Evolutionary conservation across 1,140 invertebrate species (phyloP), one percentile per base, ranked within the genome.

Genomic region (Pantala flavescens): DNA sequence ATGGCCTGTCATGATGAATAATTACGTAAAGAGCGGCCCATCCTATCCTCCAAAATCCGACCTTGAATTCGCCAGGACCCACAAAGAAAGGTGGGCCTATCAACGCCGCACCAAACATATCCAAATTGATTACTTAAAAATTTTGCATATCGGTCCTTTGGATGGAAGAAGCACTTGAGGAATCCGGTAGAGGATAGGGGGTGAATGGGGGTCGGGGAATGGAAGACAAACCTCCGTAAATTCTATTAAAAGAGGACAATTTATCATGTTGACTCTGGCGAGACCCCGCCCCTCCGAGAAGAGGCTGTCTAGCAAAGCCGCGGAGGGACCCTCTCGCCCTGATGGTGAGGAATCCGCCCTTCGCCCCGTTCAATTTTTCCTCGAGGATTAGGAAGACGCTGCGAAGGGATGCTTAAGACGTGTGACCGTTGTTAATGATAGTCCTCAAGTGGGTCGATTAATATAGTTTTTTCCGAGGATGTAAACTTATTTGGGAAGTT

Each of bases 231-330:
- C 71, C 71, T 63, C 49, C 49, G 24, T 72, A 72, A 72, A 72
- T 72, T 72, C 71, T 72, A 72, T 72, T 72, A 72, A 72, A 72
- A 72, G 24, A 72, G 71, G 71, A 72, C 71, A 11, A 72, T 72
- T 72, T 72, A 72, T 72, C 71, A 72, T 72, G 71, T 72, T 72
- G 71, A 72, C 71, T 72, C 23, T 28, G 71, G 24, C 12, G 71
- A 21, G 28, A n/a, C 71, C 24, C 19, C 71, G 71, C 42, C 42
- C 42, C 28, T 12, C 49, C 12, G 49, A 63, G 49, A 63, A 63
- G 49, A 21, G 49, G 49, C 49, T 63, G 49, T 63, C 49, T 63
- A 63, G 16, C 49, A 63, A 63, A 63, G 49, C 49, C 49, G 49
- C 49, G 49, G 49, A 63, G 49, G 12, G 12, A 71, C 71, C 16